Conservation (phyloP, 2,113 vertebrate species). For the Manacus vitellinus region DNA sequence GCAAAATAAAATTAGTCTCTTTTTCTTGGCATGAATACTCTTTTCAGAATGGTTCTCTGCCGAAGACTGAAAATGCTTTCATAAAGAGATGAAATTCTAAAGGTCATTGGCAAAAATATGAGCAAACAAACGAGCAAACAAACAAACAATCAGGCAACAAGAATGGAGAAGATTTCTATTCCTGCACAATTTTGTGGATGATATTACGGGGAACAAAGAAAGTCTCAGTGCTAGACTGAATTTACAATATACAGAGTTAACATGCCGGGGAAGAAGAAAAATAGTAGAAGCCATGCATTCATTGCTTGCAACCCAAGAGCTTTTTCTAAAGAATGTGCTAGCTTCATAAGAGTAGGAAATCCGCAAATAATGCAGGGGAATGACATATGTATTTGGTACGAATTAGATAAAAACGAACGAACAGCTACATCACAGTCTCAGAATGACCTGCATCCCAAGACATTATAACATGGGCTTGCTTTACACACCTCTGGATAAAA, state of each 20-base stretch:
- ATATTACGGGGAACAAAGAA: neutral
- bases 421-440: neutral
- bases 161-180: neutral
- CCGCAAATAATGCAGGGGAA: rapidly evolving
- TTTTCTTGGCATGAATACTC: neutral
- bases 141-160: neutral
- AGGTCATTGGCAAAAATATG: rapidly evolving
- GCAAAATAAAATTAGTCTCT: slow-evolving; percentile 13
- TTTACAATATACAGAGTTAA: neutral
- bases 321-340: neutral
- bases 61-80: neutral
- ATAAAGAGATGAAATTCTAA: neutral
- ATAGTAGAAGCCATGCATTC: neutral
- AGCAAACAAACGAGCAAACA: neutral
- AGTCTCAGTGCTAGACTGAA: neutral
- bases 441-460: neutral
- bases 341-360: neutral
- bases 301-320: neutral
- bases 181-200: neutral
- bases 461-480: neutral
- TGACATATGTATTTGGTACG: neutral
- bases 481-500: neutral
- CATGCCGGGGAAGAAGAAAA: neutral
- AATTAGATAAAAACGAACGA: neutral
- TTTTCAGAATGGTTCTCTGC: neutral